phyloP scores from a whole-genome alignment of 1,140 invertebrate genomes.

The Drosophila serrata region DNA sequence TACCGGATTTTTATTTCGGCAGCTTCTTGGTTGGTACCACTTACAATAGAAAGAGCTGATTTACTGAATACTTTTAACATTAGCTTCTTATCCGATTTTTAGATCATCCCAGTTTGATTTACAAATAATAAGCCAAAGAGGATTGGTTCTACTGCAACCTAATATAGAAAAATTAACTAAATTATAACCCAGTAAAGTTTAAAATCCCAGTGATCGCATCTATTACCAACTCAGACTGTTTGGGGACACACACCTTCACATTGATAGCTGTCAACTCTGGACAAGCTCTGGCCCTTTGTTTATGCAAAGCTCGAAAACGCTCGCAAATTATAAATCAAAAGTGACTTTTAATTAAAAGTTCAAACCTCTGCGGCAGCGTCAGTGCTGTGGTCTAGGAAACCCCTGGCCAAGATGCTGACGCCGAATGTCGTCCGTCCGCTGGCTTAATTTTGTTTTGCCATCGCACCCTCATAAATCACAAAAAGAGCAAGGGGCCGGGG shows the following conservation, averaged over 20 bases:
- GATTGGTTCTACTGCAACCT: neutral
- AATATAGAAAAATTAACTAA: neutral
- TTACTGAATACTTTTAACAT: neutral
- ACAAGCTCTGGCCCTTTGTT: slow-evolving; percentile 50
- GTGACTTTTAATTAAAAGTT: slow-evolving; percentile 84
- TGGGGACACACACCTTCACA: slow-evolving; percentile 25
- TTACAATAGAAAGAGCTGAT: slow-evolving; percentile 1
- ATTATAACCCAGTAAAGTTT: neutral
- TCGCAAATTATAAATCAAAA: slow-evolving; percentile 79
- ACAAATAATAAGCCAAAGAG: neutral
- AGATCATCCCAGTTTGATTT: neutral
- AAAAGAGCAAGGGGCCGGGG: slow-evolving; percentile 42
- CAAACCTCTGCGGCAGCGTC: slow-evolving; percentile 35
- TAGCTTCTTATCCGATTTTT: slow-evolving; percentile 13
- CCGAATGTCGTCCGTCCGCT: slow-evolving; percentile 70
- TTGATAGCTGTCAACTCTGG: slow-evolving; percentile 38
- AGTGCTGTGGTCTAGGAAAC: neutral
- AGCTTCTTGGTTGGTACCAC: neutral
- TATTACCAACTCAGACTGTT: neutral
- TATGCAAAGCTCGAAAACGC: slow-evolving; percentile 67
- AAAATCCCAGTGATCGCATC: neutral
- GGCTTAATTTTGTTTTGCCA: slow-evolving; percentile 82
- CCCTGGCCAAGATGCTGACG: slow-evolving; percentile 72
- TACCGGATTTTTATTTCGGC: slow-evolving; percentile 16
- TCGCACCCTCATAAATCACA: slow-evolving; percentile 81